Evolutionary conservation across 2,797 vertebrate genomes (phyloP).

Genomic region (Amniataba percoides): DNA sequence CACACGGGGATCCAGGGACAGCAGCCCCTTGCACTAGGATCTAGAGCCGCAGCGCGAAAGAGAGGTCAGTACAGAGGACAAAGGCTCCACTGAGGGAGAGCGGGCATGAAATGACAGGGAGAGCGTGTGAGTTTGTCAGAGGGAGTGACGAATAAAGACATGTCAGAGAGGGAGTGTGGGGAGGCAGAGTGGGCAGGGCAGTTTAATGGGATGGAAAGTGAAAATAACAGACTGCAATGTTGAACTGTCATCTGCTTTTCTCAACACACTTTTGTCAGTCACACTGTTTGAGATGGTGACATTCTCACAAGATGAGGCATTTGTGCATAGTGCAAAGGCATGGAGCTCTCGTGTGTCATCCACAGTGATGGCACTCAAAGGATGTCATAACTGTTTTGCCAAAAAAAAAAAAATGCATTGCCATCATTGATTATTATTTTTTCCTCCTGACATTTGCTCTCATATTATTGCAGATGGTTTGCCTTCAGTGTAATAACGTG

Average conservation of each 20-base stretch:
- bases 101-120: conserved; percentile 39
- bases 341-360: conserved; percentile 14
- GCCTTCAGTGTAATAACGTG: conserved; percentile 4
- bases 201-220: conserved; percentile 48
- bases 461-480: conserved; percentile 4
- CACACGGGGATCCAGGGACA: conserved; percentile 77
- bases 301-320: conserved; percentile 10
- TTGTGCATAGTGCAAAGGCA: conserved; percentile 40
- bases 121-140: conserved; percentile 25
- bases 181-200: conserved; percentile 63
- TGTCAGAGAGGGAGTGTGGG: conserved; percentile 39
- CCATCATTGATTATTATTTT: not conserved
- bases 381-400: conserved; percentile 10
- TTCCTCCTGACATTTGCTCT: not conserved
- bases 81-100: conserved; percentile 54
- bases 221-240: conserved; percentile 30
- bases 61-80: conserved; percentile 88
- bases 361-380: conserved; percentile 16
- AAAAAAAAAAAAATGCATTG: not conserved
- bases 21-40: conserved; percentile 79
- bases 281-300: conserved; percentile 19
- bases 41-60: conserved; percentile 70
- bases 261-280: conserved; percentile 15
- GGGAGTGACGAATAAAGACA: conserved; percentile 31
- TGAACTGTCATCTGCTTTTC: conserved; percentile 41